Conservation (phyloP, 2,113 vertebrate species). For the Trochalopteron elliotii region DNA sequence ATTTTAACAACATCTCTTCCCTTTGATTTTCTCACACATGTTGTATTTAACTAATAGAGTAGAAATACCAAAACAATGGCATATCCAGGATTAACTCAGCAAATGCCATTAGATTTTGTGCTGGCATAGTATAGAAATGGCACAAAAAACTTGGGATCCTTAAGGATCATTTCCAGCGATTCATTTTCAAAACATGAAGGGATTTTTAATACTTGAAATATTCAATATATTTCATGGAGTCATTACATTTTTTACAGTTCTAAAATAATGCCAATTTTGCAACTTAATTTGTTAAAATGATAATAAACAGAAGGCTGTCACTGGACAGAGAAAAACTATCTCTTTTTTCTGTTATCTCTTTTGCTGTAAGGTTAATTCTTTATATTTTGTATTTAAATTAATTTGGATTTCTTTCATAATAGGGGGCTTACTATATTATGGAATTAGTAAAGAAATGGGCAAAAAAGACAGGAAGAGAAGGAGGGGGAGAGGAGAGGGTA, state of each 20-base stretch:
- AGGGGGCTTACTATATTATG: slow-evolving; percentile 58
- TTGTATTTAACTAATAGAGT: slow-evolving; percentile 61
- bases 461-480: slow-evolving; percentile 33
- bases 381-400: slow-evolving; percentile 76
- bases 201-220: slow-evolving; percentile 58
- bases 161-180: slow-evolving; percentile 48
- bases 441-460: slow-evolving; percentile 64
- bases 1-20: slow-evolving; percentile 41
- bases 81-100: slow-evolving; percentile 65
- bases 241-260: slow-evolving; percentile 59
- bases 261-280: slow-evolving; percentile 61
- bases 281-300: slow-evolving; percentile 59
- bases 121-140: slow-evolving; percentile 18
- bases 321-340: slow-evolving; percentile 39
- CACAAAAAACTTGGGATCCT: slow-evolving; percentile 44
- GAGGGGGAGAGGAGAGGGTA: background rate
- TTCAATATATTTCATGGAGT: slow-evolving; percentile 52
- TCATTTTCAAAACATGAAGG: slow-evolving; percentile 51
- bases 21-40: slow-evolving; percentile 57
- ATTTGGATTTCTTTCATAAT: slow-evolving; percentile 67
- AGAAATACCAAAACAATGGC: slow-evolving; percentile 62
- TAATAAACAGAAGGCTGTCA: slow-evolving; percentile 49
- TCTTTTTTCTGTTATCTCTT: slow-evolving; percentile 71
- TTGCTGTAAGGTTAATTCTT: slow-evolving; percentile 72
- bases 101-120: slow-evolving; percentile 56